phyloP scores from a whole-genome alignment of 2,888 invertebrate species.

The Oscheius onirici region DNA sequence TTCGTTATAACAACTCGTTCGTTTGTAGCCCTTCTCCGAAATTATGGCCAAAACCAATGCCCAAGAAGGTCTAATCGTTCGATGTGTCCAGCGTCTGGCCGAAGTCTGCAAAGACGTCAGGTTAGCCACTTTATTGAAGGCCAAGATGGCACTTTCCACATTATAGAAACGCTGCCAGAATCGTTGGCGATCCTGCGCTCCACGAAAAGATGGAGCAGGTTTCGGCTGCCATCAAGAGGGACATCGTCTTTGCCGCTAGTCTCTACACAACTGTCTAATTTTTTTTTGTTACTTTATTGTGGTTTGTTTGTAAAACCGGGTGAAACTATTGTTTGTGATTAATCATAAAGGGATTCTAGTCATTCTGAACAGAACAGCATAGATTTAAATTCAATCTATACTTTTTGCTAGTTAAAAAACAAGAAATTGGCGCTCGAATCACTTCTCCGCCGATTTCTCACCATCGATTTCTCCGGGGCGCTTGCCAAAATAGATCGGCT shows the following conservation, averaged over 20 bases:
- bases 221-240: constrained; percentile 89
- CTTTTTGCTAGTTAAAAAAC: no score
- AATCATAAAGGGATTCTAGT: not conserved
- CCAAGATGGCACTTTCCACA: no score
- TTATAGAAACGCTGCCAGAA: constrained; percentile 84
- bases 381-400: no score
- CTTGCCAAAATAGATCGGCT: no score
- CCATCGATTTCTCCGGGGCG: no score
- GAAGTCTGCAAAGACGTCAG: constrained; percentile 89
- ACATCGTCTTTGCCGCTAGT: constrained; percentile 97
- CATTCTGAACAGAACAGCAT: not conserved
- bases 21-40: constrained; percentile 84
- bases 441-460: no score
- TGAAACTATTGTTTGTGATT: no score
- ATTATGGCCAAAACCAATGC: constrained; percentile 91
- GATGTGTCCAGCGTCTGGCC: constrained; percentile 94
- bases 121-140: constrained; percentile 70
- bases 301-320: no score
- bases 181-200: constrained; percentile 90
- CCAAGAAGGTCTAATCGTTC: constrained; percentile 96
- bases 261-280: constrained; percentile 78
- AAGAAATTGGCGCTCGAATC: no score
- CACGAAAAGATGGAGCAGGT: constrained; percentile 91
- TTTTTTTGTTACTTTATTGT: no score
- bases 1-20: not conserved